These are phyloP conservation scores for Chrysomela aeneicollis DNA, from an alignment of 2,888 invertebrate species.

Conservation along the genomic window DNA sequence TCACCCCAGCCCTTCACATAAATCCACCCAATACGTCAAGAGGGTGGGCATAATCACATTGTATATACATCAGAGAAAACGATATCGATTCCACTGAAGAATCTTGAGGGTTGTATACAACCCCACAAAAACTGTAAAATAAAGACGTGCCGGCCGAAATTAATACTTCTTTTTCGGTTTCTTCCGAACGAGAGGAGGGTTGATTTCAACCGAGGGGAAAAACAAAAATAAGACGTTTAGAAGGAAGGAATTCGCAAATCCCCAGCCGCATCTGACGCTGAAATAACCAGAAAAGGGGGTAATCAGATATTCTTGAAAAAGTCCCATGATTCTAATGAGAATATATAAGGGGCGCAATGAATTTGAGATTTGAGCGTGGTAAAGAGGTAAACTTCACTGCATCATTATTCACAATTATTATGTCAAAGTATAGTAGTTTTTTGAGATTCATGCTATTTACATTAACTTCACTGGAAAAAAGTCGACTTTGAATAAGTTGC, in stretches of 20 bases:
- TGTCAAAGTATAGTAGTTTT: no score
- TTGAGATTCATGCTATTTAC: no score
- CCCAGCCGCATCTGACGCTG: slow-evolving; percentile 12
- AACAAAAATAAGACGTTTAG: slow-evolving; percentile 39
- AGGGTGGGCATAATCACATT: slow-evolving; percentile 18
- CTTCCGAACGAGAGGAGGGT: slow-evolving; percentile 32
- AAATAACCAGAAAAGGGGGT: slow-evolving; percentile 18
- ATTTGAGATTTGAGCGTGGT: no score
- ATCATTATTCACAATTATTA: no score
- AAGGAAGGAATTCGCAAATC: slow-evolving; percentile 23
- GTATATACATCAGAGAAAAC: slow-evolving; percentile 8
- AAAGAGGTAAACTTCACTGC: no score
- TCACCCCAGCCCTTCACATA: slow-evolving; percentile 6
- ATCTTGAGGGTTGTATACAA: slow-evolving; percentile 13
- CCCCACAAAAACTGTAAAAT: slow-evolving; percentile 45
- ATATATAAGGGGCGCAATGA: not conserved
- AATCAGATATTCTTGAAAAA: slow-evolving; percentile 21
- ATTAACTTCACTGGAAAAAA: no score
- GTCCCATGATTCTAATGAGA: not conserved
- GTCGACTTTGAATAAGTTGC: no score
- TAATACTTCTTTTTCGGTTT: slow-evolving; percentile 53
- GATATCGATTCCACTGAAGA: slow-evolving; percentile 18
- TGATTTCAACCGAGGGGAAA: slow-evolving; percentile 28
- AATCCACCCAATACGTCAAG: slow-evolving; percentile 8
- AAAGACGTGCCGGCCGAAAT: slow-evolving; percentile 57